phyloP scores from a whole-genome alignment of 2,797 vertebrate genomes.

The Intellagama lesueurii region DNA sequence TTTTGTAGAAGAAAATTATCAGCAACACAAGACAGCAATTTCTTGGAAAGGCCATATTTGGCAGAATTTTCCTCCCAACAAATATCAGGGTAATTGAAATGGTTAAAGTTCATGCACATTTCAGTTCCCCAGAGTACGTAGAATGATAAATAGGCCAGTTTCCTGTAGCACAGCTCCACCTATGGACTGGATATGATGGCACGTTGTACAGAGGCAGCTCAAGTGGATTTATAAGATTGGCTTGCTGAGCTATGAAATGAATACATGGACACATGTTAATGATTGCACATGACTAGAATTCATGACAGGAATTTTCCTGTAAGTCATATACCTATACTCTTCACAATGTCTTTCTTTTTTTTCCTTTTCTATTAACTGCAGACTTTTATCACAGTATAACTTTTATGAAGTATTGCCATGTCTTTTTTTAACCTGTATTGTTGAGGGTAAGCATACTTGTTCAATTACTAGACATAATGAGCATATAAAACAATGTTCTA shows the following conservation, averaged over 20 bases:
- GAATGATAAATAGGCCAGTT: no score
- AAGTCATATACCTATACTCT: not conserved
- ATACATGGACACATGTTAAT: no score
- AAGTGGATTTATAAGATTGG: not conserved
- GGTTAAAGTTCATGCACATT: no score
- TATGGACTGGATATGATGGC: no score
- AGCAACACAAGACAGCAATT: no score
- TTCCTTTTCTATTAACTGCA: not conserved
- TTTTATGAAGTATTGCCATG: not conserved
- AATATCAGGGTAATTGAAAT: no score
- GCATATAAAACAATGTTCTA: not conserved
- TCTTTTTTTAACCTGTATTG: slow-evolving; percentile 17
- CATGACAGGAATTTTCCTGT: not conserved
- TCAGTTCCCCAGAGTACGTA: no score
- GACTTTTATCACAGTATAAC: not conserved
- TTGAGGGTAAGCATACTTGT: not conserved
- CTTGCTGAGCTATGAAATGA: not conserved
- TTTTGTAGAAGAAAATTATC: no score
- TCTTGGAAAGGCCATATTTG: no score
- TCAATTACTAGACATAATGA: not conserved
- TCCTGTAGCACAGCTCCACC: no score
- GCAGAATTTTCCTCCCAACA: no score
- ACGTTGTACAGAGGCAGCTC: not conserved
- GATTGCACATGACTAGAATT: not conserved
- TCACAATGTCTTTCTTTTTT: not conserved